Evolutionary conservation across 1,140 invertebrate species (phyloP).

Genomic region (Cherax quadricarinatus): DNA sequence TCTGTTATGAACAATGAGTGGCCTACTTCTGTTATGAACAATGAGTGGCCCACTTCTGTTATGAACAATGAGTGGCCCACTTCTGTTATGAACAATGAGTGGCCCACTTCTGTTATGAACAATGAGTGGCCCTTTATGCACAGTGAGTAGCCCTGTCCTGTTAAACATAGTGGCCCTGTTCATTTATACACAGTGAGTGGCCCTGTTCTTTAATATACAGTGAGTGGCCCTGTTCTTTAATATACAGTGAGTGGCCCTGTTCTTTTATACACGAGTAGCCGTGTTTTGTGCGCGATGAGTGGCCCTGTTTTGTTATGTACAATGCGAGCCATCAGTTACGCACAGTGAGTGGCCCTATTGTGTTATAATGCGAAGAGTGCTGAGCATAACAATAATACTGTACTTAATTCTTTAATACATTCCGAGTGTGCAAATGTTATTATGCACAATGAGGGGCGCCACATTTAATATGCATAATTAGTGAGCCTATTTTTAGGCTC

Average conservation of each 20-base stretch:
- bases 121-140: not conserved
- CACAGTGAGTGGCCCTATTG: too few species aligned
- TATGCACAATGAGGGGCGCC: too few species aligned
- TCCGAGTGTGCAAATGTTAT: too few species aligned
- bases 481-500: too few species aligned
- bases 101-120: not conserved
- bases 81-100: not conserved
- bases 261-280: too few species aligned
- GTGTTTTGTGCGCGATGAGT: not conserved
- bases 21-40: not conserved
- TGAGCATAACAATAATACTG: too few species aligned
- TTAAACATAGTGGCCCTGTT: not conserved
- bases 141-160: not conserved
- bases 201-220: not conserved
- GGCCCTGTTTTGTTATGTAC: not conserved
- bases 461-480: too few species aligned
- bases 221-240: too few species aligned
- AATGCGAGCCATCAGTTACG: not conserved
- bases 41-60: not conserved
- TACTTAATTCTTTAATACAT: too few species aligned
- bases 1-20: not conserved
- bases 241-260: too few species aligned
- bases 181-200: not conserved
- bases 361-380: too few species aligned
- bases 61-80: not conserved